Base-by-base conservation (phyloP, 2,888 invertebrate genomes). In the Agonopterix arenella region DNA sequence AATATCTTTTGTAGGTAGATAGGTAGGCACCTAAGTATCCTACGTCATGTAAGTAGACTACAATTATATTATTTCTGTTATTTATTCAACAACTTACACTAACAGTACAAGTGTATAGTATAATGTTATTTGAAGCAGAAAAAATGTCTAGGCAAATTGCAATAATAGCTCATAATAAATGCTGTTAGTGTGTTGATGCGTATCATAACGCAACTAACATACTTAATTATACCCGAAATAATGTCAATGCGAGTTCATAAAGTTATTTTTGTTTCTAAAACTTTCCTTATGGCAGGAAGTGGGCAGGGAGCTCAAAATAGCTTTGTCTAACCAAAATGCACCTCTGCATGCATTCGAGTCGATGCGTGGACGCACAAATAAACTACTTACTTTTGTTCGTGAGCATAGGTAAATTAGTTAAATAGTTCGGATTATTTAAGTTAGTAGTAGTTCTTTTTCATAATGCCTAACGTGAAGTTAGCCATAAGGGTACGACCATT, bases 401-500 rank as follows among this genome's bases (percentile, higher is more conserved):
- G 28, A n/a, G 5, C 40, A 40, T 40, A 9, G 5, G 38, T 8
- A 38, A 9, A 38, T 38, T 37, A 18, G 4, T 18, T 18, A 2
- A 18, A 4, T 18, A 18, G 18, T 18, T 18, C 1, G 3, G 18
- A 18, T 18, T 18, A 18, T 18, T 18, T 18, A 37, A 1, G 8
- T 37, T 2, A 37, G 10, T 10, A 8, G 37, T 37, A 40, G n/a
- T 40, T 40, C 11, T 13, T 43, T n/a, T 4, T n/a, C 45, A 45
- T 10, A 51, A 93, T 93, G 93, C 90, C 91, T 41, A 90, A 90
- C 60, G 91, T 93, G 48, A 93, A 92, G 70, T 90, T 93, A 64
- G 92, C 91, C 11, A 90, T 93, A 48, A 81, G 93, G 61, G 90
- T 93, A 36, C 84, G 93, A 58, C 93, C 93, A 10, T 88, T 93